Base-by-base conservation (phyloP, 2,797 vertebrate species). In the Sebastes trivittatus region DNA sequence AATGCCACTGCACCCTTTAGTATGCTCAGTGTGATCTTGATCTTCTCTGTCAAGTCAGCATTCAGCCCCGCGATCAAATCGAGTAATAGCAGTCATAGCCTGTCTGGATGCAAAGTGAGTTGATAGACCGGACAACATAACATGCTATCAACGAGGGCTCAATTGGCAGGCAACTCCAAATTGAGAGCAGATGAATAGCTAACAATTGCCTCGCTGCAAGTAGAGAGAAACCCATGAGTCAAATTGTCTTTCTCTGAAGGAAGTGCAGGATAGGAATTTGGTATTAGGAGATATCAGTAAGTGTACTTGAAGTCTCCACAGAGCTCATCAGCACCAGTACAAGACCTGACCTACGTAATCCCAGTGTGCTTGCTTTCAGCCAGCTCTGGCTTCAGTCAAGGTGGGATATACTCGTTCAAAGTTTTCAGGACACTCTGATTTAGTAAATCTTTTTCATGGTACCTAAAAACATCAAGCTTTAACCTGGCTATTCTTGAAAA, bases 161-260 rank as follows among this genome's bases (percentile, higher is more conserved):
- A 23, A 65, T 52, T 54, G 65, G 68, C 84, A 49, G 63, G 42
- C 36, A 14, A 4, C 58, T 79, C 23, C 77, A 78, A 38, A 38
- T 42, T 68, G 74, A 82, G 76, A 81, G 59, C 22, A 73, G 66
- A 84, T 84, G 74, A 87, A 90, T 75, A 72, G 79, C 58, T 60
- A 72, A 77, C 63, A 65, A 63, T 55, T 16, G 58, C n/a, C 70
- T 68, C 60, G 27, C 52, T 81, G 69, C 65, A 23, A 70, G 78
- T 66, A 70, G 73, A 71, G 42, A 78, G 55, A 74, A 74, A 79
- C 6, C 54, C 30, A 5, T 30, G 55, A 76, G 60, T 73, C 75
- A 75, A 77, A 78, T 23, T 63, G 27, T 54, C 64, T 76, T 70
- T 64, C 71, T 64, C 71, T 64, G 70, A 75, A 67, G 42, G 49